Percentiles rank a stretch among this genome's conserved stretches.
These are phyloP conservation scores for Drosophila limbata DNA, from an alignment of 2,888 invertebrate genomes.

Conservation along the genomic window DNA sequence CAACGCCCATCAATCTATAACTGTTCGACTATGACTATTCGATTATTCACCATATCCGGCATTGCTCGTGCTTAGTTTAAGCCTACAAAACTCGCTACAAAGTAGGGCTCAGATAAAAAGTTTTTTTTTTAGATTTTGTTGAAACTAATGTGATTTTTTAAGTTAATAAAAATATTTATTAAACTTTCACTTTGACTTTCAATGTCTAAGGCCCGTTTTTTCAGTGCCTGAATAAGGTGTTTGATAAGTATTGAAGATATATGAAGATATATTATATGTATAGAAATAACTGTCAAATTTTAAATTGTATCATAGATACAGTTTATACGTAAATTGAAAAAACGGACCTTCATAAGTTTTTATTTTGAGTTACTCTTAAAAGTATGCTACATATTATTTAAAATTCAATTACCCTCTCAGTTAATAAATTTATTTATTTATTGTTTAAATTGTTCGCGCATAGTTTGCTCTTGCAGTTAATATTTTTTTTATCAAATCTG, in stretches of 20 bases:
- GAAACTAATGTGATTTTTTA: background rate
- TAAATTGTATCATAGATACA: no score
- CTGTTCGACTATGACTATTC: constrained; percentile 6
- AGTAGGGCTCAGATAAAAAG: background rate
- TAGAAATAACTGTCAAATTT: no score
- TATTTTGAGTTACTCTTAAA: background rate
- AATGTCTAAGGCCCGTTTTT: no score
- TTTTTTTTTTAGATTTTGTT: background rate
- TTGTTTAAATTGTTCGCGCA: no score
- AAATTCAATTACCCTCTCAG: background rate
- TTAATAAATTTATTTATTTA: background rate
- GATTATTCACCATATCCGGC: constrained; percentile 9
- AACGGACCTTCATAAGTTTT: no score
- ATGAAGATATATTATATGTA: no score
- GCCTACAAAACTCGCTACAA: background rate
- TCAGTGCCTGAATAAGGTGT: no score
- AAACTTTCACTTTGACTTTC: no score
- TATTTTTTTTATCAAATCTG: background rate
- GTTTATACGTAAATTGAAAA: no score
- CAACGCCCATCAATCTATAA: constrained; percentile 34
- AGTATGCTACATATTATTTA: background rate
- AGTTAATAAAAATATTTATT: background rate
- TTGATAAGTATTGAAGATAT: no score
- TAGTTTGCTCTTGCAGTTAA: background rate
- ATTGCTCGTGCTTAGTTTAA: background rate